Conservation (phyloP, 2,113 vertebrate genomes). For the Agelaius phoeniceus region DNA sequence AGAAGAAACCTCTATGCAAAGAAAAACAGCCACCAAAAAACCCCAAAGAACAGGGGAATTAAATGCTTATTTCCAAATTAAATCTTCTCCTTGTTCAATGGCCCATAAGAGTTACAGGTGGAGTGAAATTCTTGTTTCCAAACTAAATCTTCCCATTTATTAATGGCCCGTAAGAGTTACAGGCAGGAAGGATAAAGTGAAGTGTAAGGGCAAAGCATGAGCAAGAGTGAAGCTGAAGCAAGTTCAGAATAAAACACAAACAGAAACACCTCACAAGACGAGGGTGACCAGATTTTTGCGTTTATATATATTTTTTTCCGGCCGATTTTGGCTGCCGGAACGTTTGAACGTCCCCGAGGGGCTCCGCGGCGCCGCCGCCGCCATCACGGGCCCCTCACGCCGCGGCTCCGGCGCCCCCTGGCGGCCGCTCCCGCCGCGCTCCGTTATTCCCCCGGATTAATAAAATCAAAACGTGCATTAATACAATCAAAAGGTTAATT, state of each 20-base stretch:
- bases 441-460: accelerated
- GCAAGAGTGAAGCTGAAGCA: too few relatives aligned
- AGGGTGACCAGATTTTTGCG: accelerated
- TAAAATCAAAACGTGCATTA: neutral
- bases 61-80: neutral
- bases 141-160: neutral
- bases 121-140: neutral
- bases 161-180: accelerated
- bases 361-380: neutral
- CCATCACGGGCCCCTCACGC: neutral
- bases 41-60: accelerated
- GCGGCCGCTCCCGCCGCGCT: neutral
- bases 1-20: accelerated
- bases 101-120: accelerated
- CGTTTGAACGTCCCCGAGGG: accelerated
- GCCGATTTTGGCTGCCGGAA: accelerated
- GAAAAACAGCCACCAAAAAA: neutral
- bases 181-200: neutral
- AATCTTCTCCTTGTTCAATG: neutral
- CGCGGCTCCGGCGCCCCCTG: neutral
- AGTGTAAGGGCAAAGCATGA: neutral
- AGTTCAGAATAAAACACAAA: neutral
- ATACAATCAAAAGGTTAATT: neutral
- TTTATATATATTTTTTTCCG: accelerated
- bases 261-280: neutral